Conservation (phyloP, 2,888 invertebrate genomes). For the Allophyes oxyacanthae region DNA sequence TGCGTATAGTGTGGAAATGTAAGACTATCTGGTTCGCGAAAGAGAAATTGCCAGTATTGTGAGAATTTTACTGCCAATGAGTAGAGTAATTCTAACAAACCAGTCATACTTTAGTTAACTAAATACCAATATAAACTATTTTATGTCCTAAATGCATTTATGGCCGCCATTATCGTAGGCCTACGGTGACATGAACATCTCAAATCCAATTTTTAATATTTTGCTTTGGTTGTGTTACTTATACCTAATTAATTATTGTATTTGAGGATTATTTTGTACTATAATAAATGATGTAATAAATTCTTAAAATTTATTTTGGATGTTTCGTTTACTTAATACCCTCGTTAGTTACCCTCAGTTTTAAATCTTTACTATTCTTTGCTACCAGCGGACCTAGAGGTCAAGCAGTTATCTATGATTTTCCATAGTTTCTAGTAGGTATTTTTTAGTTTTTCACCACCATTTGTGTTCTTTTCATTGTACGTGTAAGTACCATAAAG, state of each 20-base stretch:
- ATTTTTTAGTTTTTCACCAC: too few relatives aligned
- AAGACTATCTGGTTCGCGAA: conserved; percentile 45
- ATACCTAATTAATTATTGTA: conserved; percentile 86
- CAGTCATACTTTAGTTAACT: conserved; percentile 77
- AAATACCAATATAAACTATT: conserved; percentile 69
- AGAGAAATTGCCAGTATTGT: conserved; percentile 73
- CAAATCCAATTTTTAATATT: conserved; percentile 86
- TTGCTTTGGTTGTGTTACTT: conserved; percentile 89
- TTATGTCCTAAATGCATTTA: conserved; percentile 81
- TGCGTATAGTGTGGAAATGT: conserved; percentile 51
- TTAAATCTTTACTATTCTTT: too few relatives aligned
- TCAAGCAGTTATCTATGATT: too few relatives aligned
- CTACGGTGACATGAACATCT: conserved; percentile 77
- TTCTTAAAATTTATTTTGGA: conserved; percentile 75
- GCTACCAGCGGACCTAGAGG: too few relatives aligned
- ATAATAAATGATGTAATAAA: conserved; percentile 87
- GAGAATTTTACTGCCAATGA: conserved; percentile 77
- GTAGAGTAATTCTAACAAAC: conserved; percentile 73
- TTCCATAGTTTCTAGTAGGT: too few relatives aligned
- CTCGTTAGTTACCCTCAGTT: too few relatives aligned
- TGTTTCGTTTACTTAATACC: conserved; percentile 30
- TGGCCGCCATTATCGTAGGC: conserved; percentile 69
- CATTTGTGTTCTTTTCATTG: too few relatives aligned
- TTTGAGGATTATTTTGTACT: conserved; percentile 89
- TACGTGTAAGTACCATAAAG: too few relatives aligned